Percentiles rank a stretch among this genome's conserved stretches.
phyloP scores from a whole-genome alignment of 2,888 invertebrate species.

The Drosophila borealis region DNA sequence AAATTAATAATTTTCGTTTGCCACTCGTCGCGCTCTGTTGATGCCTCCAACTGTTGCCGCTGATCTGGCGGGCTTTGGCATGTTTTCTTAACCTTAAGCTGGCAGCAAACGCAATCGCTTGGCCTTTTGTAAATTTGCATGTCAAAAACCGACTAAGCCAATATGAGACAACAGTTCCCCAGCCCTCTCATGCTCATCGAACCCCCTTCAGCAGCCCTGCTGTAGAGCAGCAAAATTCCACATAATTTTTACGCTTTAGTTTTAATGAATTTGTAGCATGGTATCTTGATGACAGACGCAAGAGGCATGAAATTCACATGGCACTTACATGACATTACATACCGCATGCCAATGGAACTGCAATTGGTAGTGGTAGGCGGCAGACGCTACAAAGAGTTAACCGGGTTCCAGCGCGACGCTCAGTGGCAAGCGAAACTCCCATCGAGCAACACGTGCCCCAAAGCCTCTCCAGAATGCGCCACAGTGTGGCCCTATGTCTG shows the following conservation, averaged over 20 bases:
- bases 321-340: constrained; percentile 22
- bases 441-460: constrained; percentile 34
- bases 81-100: constrained; percentile 16
- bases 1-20: constrained; percentile 47
- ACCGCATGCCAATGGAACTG: not conserved
- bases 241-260: constrained; percentile 15
- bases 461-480: constrained; percentile 29
- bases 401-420: constrained; percentile 15
- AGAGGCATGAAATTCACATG: constrained; percentile 60
- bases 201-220: constrained; percentile 1
- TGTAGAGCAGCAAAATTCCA: constrained; percentile 33
- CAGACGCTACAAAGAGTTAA: constrained; percentile 39
- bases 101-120: not conserved
- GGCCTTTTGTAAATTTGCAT: constrained; percentile 16
- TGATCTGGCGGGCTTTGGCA: not conserved
- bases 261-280: constrained; percentile 51
- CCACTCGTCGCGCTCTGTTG: constrained; percentile 42
- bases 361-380: not conserved
- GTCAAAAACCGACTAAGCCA: constrained; percentile 17
- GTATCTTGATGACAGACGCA: constrained; percentile 58
- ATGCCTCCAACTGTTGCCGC: constrained; percentile 17
- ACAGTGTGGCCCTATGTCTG: constrained; percentile 34
- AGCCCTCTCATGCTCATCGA: not conserved
- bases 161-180: not conserved
- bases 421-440: constrained; percentile 42